A percentile compares a stretch with the other conserved stretches of the same genome.
These are phyloP conservation scores for Pelodiscus sinensis DNA, from an alignment of 2,113 vertebrate genomes.

Conservation along the genomic window DNA sequence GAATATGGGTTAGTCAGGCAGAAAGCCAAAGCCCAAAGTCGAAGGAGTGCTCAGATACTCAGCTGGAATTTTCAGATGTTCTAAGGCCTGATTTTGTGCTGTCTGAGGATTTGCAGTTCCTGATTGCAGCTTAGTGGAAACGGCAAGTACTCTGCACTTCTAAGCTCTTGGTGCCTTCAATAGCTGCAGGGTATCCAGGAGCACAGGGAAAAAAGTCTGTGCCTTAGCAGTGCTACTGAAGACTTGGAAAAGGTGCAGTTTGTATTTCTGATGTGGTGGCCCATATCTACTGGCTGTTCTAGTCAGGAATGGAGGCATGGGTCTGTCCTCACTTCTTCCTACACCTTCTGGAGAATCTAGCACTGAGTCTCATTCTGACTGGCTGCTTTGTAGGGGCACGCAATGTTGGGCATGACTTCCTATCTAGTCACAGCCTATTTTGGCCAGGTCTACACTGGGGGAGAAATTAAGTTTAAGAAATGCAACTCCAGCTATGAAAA, in stretches of 20 bases:
- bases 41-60: background rate
- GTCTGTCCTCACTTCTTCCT: background rate
- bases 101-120: background rate
- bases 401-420: background rate
- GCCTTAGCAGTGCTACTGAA: background rate
- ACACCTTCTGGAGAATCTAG: accelerated
- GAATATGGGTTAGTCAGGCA: background rate
- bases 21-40: background rate
- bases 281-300: background rate
- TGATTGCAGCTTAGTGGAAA: background rate
- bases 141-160: background rate
- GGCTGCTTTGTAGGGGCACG: background rate
- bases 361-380: background rate
- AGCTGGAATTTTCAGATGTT: background rate
- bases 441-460: too few species aligned
- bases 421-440: background rate
- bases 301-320: background rate
- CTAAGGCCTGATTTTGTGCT: background rate
- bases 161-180: background rate
- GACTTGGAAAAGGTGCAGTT: background rate
- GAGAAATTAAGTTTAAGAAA: too few species aligned
- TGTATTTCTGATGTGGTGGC: background rate
- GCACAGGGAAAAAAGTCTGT: background rate
- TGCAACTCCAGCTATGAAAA: too few species aligned
- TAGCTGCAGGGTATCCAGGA: background rate